phyloP scores from a whole-genome alignment of 64 coral and sea anemone genomes.

The Stichodactyla mertensii region DNA sequence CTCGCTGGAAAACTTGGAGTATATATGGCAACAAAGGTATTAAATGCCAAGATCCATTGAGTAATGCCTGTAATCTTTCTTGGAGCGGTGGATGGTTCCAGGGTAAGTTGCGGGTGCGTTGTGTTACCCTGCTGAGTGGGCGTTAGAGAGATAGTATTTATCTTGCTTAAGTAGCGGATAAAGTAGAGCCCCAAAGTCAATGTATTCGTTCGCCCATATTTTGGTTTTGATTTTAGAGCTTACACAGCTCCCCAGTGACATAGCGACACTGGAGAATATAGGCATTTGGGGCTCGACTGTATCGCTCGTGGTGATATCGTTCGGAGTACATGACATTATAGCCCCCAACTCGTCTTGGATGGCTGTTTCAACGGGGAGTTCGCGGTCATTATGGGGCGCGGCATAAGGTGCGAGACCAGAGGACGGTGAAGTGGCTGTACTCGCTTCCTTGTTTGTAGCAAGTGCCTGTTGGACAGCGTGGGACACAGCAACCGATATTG shows the following conservation, averaged over 20 bases:
- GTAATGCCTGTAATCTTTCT: conserved; percentile 16
- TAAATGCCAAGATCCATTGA: conserved; percentile 22
- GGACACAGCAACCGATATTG: not conserved
- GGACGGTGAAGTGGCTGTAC: too few species aligned
- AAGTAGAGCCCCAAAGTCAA: not conserved
- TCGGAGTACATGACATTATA: too few species aligned
- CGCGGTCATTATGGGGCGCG: not conserved
- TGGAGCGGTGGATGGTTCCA: conserved; percentile 11
- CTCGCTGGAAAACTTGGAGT: not conserved
- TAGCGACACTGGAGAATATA: conserved; percentile 19
- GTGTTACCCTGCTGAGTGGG: not conserved
- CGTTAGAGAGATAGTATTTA: not conserved
- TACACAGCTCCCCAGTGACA: not conserved
- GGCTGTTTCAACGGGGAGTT: too few species aligned
- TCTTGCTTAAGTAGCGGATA: not conserved
- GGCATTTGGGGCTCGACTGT: not conserved
- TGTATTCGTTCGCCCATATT: too few species aligned
- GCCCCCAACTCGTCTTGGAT: too few species aligned
- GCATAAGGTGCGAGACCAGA: too few species aligned
- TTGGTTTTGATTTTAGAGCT: conserved; percentile 18
- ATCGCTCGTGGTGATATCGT: too few species aligned
- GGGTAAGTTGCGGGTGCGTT: conserved; percentile 2
- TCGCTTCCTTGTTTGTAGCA: too few species aligned
- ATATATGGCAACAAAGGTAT: conserved; percentile 35
- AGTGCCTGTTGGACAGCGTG: not conserved